A percentile compares a stretch with the other conserved stretches of the same genome.
phyloP scores from a whole-genome alignment of 2,113 vertebrate genomes.

The Hepsetus odoe region DNA sequence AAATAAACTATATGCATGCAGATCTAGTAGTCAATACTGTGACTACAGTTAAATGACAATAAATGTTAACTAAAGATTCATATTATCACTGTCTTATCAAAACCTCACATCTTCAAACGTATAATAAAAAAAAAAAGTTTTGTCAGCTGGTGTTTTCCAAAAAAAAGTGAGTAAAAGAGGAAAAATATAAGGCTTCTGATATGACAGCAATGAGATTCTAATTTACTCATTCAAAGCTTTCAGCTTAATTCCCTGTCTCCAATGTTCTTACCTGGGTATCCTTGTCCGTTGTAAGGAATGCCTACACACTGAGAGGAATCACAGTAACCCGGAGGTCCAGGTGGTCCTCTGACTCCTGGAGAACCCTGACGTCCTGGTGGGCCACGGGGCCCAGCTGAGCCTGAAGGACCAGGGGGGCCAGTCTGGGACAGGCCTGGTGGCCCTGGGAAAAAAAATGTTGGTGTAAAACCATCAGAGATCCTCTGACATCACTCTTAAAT shows the following conservation, averaged over 20 bases:
- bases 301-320: slow-evolving; percentile 98
- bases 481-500: slow-evolving; percentile 66
- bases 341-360: slow-evolving; percentile 88
- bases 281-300: slow-evolving; percentile 98
- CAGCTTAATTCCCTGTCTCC: slow-evolving; percentile 27
- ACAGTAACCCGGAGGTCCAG: slow-evolving; percentile 93
- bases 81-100: background rate
- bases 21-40: slow-evolving; percentile 15
- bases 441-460: slow-evolving; percentile 71
- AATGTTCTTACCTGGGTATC: slow-evolving; percentile 89
- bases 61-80: background rate
- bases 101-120: background rate
- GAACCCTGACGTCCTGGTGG: slow-evolving; percentile 91
- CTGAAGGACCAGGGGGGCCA: slow-evolving; percentile 87
- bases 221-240: slow-evolving; percentile 2
- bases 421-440: slow-evolving; percentile 91
- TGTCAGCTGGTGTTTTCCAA: background rate
- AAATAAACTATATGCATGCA: slow-evolving; percentile 40
- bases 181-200: too few relatives aligned
- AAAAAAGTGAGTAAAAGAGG: background rate
- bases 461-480: slow-evolving; percentile 27
- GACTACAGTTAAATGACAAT: background rate
- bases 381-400: slow-evolving; percentile 88
- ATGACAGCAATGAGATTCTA: background rate
- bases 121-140: too few relatives aligned